phyloP scores from a whole-genome alignment of 2,113 vertebrate species.

The Phyllostomus hastatus region DNA sequence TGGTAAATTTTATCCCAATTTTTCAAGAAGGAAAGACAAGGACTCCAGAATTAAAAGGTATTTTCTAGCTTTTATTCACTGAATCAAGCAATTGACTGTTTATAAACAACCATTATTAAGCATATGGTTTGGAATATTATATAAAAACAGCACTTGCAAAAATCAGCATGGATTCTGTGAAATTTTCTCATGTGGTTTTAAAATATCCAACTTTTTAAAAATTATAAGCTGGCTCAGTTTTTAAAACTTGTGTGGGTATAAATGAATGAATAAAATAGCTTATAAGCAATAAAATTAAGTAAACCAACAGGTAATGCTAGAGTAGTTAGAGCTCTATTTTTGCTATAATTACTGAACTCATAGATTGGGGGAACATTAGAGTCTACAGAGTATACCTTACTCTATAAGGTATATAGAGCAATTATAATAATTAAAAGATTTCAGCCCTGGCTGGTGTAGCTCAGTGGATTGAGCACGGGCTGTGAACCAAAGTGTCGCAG shows the following conservation, averaged over 20 bases:
- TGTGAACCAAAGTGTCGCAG: no score
- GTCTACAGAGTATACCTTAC: no score
- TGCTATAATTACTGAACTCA: not conserved
- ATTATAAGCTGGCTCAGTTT: not conserved
- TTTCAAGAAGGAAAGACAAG: constrained; percentile 21
- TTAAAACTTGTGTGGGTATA: not conserved
- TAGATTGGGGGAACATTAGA: not conserved
- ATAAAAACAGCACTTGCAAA: not conserved
- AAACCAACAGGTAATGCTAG: not conserved
- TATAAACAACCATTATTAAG: constrained; percentile 1
- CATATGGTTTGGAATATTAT: not conserved
- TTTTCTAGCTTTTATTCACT: not conserved
- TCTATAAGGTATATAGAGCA: not conserved
- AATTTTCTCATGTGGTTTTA: not conserved
- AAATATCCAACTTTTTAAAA: not conserved
- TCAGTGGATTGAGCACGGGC: no score
- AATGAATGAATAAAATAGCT: not conserved
- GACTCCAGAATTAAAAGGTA: constrained; percentile 19
- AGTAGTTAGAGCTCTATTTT: not conserved
- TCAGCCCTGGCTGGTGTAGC: not conserved
- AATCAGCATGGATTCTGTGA: not conserved
- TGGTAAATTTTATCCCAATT: constrained; percentile 3
- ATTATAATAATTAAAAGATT: constrained; percentile 15
- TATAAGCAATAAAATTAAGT: not conserved
- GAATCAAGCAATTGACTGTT: not conserved